Conservation (phyloP, 2,888 invertebrate species). For the Chrysolina americana region DNA sequence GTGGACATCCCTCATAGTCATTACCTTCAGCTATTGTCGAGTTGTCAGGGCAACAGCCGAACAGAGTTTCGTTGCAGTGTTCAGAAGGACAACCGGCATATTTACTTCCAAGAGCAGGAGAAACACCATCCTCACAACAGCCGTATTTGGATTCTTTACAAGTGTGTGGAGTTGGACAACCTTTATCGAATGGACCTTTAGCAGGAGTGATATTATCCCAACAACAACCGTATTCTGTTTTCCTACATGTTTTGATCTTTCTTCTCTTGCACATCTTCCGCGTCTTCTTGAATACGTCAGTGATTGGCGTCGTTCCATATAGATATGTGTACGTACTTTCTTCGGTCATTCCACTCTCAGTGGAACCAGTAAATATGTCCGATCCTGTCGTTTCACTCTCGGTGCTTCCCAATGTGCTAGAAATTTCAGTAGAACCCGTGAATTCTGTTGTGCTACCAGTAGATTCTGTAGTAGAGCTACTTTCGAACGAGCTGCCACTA, state of each 20-base stretch:
- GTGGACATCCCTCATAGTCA: slow-evolving; percentile 86
- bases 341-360: slow-evolving; percentile 45
- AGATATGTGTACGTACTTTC: slow-evolving; percentile 16
- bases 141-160: slow-evolving; percentile 84
- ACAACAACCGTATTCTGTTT: slow-evolving; percentile 86
- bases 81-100: slow-evolving; percentile 83
- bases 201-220: slow-evolving; percentile 84
- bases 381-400: slow-evolving; percentile 43
- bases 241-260: slow-evolving; percentile 75
- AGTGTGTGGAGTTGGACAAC: slow-evolving; percentile 81
- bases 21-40: slow-evolving; percentile 85
- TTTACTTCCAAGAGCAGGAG: slow-evolving; percentile 80
- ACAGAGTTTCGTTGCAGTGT: slow-evolving; percentile 83
- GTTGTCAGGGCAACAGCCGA: slow-evolving; percentile 90
- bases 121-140: slow-evolving; percentile 88
- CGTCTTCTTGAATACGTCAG: slow-evolving; percentile 70
- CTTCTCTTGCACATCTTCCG: slow-evolving; percentile 74
- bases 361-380: slow-evolving; percentile 45
- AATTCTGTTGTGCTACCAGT: slow-evolving; percentile 49
- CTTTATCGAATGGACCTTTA: slow-evolving; percentile 86
- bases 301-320: slow-evolving; percentile 70
- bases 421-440: slow-evolving; percentile 57
- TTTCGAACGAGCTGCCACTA: neutral
- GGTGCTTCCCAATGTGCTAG: too few relatives aligned
- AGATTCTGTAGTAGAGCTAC: slow-evolving; percentile 1